Evolutionary conservation across 2,113 vertebrate genomes (phyloP).

Genomic region (Phainopepla nitens): DNA sequence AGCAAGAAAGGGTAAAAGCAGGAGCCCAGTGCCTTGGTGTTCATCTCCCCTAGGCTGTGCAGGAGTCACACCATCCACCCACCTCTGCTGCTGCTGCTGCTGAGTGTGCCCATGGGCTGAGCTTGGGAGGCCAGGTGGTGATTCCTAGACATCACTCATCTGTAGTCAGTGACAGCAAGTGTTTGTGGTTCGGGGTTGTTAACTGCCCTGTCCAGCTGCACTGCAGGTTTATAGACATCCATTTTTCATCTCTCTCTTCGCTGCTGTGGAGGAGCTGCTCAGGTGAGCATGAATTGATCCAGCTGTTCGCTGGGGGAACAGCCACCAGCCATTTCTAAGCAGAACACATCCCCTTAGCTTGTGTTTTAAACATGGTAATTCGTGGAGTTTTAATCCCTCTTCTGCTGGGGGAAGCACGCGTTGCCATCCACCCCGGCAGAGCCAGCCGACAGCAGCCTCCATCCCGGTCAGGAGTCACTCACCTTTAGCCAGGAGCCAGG

Average conservation of each 20-base stretch:
- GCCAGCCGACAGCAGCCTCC: constrained; percentile 1
- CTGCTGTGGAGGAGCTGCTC: background rate
- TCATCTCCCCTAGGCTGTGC: background rate
- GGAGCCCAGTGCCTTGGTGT: background rate
- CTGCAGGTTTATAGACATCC: background rate
- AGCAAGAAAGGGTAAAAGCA: background rate
- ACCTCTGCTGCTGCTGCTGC: background rate
- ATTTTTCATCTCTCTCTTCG: background rate
- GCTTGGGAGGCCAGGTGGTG: background rate
- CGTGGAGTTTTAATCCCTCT: constrained; percentile 24
- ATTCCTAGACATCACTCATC: background rate
- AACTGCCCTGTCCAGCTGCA: background rate
- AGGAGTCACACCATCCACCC: background rate
- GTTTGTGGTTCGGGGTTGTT: background rate
- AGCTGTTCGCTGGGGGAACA: background rate
- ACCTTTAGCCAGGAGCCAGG: constrained; percentile 30
- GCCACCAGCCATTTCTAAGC: background rate
- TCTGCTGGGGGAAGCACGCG: background rate
- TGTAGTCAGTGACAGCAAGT: background rate
- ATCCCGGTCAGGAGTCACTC: background rate
- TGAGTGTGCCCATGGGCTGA: fast-evolving
- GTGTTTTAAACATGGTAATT: background rate
- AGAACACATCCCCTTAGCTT: background rate
- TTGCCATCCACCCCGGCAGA: background rate
- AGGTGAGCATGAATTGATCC: background rate